These are phyloP conservation scores for Orussus abietinus DNA, from an alignment of 1,140 invertebrate genomes.

Conservation along the genomic window DNA sequence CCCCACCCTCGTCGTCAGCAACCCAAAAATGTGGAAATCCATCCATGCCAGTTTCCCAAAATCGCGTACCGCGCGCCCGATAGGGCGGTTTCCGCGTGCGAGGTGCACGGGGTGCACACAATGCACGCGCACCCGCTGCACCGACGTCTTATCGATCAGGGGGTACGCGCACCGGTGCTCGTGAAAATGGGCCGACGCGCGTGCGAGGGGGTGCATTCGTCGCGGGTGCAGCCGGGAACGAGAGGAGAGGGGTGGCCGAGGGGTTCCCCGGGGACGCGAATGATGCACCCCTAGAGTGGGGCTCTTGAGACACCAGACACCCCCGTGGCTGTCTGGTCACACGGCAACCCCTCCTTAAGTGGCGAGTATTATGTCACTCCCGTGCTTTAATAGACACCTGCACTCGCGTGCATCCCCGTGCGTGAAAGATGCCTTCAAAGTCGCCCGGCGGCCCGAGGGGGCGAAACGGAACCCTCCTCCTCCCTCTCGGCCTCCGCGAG, in stretches of 20 bases:
- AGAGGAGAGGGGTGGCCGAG: constrained; percentile 8
- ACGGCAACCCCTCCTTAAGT: constrained; percentile 34
- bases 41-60: no score
- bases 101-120: neutral
- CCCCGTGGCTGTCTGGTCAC: constrained; percentile 34
- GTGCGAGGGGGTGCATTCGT: constrained; percentile 18
- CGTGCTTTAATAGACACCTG: constrained; percentile 35
- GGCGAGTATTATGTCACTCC: constrained; percentile 39
- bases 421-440: no score
- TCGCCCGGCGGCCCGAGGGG: no score
- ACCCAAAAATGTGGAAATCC: no score
- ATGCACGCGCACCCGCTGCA: neutral
- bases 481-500: no score
- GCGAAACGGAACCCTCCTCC: no score
- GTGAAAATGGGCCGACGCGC: constrained; percentile 7
- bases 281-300: constrained; percentile 27
- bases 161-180: constrained; percentile 5
- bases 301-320: constrained; percentile 41
- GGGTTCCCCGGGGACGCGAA: constrained; percentile 12
- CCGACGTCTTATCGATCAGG: constrained; percentile 13
- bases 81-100: no score
- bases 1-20: no score
- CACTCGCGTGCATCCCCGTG: no score
- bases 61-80: no score
- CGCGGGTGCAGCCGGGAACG: constrained; percentile 15